Base-by-base conservation (phyloP, 2,797 vertebrate species). In the Hydrocynus forskahlii region DNA sequence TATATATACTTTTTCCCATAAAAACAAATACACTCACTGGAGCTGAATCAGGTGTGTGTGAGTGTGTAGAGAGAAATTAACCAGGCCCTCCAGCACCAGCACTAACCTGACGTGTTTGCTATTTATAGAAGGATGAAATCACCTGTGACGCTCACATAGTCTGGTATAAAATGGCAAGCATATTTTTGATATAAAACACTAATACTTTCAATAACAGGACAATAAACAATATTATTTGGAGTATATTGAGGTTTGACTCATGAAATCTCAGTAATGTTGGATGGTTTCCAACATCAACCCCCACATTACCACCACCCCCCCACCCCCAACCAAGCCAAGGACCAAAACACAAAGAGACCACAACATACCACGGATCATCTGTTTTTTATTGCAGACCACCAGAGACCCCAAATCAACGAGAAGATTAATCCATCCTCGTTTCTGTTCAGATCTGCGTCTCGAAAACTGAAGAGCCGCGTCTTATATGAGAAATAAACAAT, bases 81-180 rank as follows among this genome's bases (percentile, higher is more conserved):
- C 9, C 35, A 40, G 64, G 17, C 40, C 9, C 40, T 43, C 19
- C 63, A 40, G 63, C 59, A 62, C 9, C 63, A 40, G 63, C 62
- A 29, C 62, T 25, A 14, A 35, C 60, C 60, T 63, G 60, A 35
- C 60, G 13, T 17, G 12, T 63, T 10, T 14, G 13, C 60, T 63
- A 63, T 63, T 63, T 63, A 63, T 63, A 12, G 60, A 7, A 14
- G 7, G 23, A 63, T 63, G 66, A 35, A 80, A 79, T 75, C 78
- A 74, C 70, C 25, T 43, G 62, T 54, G 23, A 62, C 35, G 35
- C 66, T 71, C 12, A 66, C 35, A 40, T 55, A 50, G 48, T 50
- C 2, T 50, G 10, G 48, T 10, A 50, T 14, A 12, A 50, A 50
- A 50, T 43, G 35, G 2, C 1, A 7, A 45, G 45, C 0, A 60